Percentiles rank a stretch among this genome's conserved stretches.
Conservation (phyloP, 2,113 vertebrate species). For the Onychostruthus taczanowskii region DNA sequence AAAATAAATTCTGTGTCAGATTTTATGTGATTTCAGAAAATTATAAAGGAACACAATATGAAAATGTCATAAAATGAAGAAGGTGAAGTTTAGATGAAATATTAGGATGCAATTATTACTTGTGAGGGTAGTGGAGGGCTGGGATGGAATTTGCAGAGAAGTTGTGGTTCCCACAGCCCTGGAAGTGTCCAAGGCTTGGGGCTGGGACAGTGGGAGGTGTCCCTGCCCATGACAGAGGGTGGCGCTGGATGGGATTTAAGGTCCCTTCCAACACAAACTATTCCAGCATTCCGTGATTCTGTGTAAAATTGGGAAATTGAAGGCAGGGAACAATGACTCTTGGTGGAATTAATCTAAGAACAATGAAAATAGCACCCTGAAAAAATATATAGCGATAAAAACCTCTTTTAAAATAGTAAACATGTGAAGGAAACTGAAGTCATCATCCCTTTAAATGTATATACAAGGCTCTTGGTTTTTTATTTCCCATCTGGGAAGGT, state of each 20-base stretch:
- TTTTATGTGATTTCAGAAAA: neutral
- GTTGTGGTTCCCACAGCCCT: neutral
- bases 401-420: neutral
- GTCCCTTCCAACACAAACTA: neutral
- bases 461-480: neutral
- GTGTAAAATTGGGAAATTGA: neutral
- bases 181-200: neutral
- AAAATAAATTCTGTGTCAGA: neutral
- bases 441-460: neutral
- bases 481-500: neutral
- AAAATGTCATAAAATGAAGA: neutral
- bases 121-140: neutral
- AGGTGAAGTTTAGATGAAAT: neutral
- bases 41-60: neutral
- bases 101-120: neutral
- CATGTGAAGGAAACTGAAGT: accelerated
- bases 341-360: neutral
- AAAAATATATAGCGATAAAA: accelerated
- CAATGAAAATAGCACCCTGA: neutral
- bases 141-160: neutral
- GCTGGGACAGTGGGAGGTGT: accelerated
- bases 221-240: neutral
- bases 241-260: neutral
- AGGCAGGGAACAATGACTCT: neutral
- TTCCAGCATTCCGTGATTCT: accelerated